These are phyloP conservation scores for Blomia tropicalis DNA, from an alignment of 2,888 invertebrate genomes.

Conservation along the genomic window DNA sequence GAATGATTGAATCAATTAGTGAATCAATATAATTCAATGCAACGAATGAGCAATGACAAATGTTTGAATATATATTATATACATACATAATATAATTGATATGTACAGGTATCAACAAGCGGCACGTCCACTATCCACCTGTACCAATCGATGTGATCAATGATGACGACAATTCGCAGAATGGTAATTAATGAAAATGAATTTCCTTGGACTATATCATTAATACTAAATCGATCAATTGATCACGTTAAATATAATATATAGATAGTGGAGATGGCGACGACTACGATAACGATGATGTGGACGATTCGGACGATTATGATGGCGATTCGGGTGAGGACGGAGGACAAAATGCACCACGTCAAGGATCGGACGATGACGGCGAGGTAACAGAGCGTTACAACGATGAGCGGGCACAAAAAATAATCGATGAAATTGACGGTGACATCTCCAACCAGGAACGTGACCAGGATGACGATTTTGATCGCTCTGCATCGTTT, in stretches of 20 bases:
- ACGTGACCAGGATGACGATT: constrained; percentile 1
- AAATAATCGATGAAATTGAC: constrained; percentile 9
- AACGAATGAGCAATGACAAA: too few relatives aligned
- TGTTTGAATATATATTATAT: too few relatives aligned
- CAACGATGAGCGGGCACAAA: background rate
- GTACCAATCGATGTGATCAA: constrained; percentile 11
- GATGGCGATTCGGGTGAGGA: background rate
- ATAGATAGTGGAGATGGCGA: background rate
- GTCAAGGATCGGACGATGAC: background rate
- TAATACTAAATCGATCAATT: too few relatives aligned
- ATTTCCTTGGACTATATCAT: too few relatives aligned
- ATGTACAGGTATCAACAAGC: constrained; percentile 2
- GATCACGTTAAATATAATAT: background rate
- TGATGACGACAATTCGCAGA: background rate
- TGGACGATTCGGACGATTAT: background rate
- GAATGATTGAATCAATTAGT: too few relatives aligned
- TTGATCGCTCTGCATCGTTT: constrained; percentile 8
- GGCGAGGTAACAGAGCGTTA: background rate
- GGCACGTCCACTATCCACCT: constrained; percentile 12
- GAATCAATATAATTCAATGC: too few relatives aligned
- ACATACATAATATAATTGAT: background rate
- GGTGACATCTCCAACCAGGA: constrained; percentile 5
- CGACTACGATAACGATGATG: background rate
- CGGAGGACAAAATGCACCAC: background rate
- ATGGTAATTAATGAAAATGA: background rate